phyloP scores from a whole-genome alignment of 2,888 invertebrate genomes.

The Lasioglossum malachurum region DNA sequence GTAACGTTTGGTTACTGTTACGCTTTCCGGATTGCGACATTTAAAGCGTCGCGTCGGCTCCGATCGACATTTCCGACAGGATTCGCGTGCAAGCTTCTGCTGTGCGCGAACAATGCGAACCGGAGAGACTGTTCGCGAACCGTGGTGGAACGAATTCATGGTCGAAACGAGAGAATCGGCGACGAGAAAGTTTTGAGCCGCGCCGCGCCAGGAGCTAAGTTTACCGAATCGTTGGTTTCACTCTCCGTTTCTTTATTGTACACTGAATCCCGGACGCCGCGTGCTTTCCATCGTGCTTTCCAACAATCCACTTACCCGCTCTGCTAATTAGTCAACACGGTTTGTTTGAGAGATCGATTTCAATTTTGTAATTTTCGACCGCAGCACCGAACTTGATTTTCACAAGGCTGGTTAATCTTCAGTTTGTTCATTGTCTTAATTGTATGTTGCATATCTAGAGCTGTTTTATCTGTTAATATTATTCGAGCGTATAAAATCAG shows the following conservation, averaged over 20 bases:
- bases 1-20: constrained; percentile 52
- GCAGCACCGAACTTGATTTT: not conserved
- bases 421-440: not conserved
- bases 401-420: not conserved
- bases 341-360: not conserved
- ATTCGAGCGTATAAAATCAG: not conserved
- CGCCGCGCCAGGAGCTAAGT: not conserved
- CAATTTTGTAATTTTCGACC: not conserved
- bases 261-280: not conserved
- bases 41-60: constrained; percentile 31
- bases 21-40: constrained; percentile 53
- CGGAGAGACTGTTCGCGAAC: not conserved
- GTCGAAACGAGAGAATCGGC: constrained; percentile 8
- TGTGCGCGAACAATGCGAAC: not conserved
- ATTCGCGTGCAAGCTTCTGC: constrained; percentile 34
- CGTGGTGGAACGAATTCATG: constrained; percentile 34
- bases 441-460: no score
- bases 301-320: not conserved
- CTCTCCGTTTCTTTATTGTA: constrained; percentile 21
- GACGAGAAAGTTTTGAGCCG: constrained; percentile 39
- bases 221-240: constrained; percentile 25
- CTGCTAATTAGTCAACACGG: not conserved
- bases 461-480: not conserved
- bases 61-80: constrained; percentile 46
- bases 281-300: not conserved